Conservation (phyloP, 2,113 vertebrate genomes). For the Rhinogobius similis region DNA sequence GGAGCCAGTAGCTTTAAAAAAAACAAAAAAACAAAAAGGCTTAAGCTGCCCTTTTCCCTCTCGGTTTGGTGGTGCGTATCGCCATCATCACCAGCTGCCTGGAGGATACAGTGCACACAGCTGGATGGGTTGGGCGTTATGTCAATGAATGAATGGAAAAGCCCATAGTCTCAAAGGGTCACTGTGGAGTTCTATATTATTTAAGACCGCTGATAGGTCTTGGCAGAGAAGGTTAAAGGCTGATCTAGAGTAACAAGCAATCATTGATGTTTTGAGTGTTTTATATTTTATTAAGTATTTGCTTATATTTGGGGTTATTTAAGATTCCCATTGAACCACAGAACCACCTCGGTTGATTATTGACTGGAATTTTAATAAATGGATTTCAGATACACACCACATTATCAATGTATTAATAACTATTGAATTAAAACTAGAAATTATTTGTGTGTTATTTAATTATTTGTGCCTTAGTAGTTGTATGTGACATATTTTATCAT, state of each 20-base stretch:
- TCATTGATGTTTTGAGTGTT: conserved; percentile 39
- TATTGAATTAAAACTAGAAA: neutral
- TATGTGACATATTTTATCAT: neutral
- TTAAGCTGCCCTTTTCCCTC: neutral
- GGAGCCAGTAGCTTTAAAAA: neutral
- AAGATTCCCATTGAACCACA: neutral
- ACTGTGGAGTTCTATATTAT: conserved; percentile 36
- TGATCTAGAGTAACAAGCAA: conserved; percentile 6
- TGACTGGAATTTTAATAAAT: neutral
- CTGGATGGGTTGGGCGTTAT: conserved; percentile 41
- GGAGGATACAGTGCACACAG: conserved; percentile 31
- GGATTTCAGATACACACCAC: neutral
- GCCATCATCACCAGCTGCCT: conserved; percentile 42
- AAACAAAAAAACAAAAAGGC: conserved; percentile 23
- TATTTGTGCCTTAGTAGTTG: neutral
- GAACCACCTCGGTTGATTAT: no score
- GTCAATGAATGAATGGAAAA: conserved; percentile 16
- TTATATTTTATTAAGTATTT: conserved; percentile 10
- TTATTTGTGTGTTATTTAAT: neutral
- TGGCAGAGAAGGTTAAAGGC: conserved; percentile 13
- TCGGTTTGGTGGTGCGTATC: conserved; percentile 21
- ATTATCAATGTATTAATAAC: neutral
- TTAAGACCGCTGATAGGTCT: conserved; percentile 34
- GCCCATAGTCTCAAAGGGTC: conserved; percentile 20
- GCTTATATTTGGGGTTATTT: conserved; percentile 18